A percentile compares a stretch with the other conserved stretches of the same genome.
Evolutionary conservation across 2,113 vertebrate genomes (phyloP).

Genomic region (Alligator sinensis): DNA sequence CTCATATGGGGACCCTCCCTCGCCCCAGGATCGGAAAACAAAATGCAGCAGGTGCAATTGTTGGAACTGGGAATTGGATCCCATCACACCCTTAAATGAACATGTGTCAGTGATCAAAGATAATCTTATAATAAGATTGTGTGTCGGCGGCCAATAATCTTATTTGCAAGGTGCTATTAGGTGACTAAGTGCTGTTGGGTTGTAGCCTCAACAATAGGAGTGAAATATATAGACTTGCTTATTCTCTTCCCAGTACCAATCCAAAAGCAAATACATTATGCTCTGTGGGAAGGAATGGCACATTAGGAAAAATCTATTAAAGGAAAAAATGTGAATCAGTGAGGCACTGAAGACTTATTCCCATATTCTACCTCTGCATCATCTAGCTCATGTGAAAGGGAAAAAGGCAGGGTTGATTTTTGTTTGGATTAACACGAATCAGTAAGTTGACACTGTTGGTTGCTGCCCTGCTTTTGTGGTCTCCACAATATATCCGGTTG

Average conservation of each 20-base stretch:
- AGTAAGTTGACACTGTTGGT: conserved; percentile 63
- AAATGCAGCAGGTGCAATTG: too few species aligned
- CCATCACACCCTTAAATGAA: too few species aligned
- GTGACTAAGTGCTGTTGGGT: not conserved
- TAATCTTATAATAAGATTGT: too few species aligned
- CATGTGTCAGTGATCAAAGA: too few species aligned
- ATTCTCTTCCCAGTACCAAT: not conserved
- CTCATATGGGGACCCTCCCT: too few species aligned
- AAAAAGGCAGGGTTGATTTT: conserved; percentile 21
- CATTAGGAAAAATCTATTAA: conserved; percentile 4
- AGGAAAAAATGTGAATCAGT: not conserved
- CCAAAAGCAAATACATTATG: not conserved
- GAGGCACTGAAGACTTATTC: not conserved
- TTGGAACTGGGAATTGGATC: too few species aligned
- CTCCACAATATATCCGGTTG: conserved; percentile 78
- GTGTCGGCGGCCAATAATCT: not conserved
- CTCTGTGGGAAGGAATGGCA: not conserved
- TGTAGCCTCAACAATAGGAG: not conserved
- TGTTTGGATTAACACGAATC: conserved; percentile 65
- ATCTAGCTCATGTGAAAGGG: conserved; percentile 2
- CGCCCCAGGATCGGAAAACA: too few species aligned
- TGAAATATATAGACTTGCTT: not conserved
- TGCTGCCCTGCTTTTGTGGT: conserved; percentile 66
- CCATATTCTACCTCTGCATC: not conserved
- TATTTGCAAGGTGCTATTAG: conserved; percentile 5